Conservation (phyloP, 2,888 invertebrate species). For the Aleiodes alternator region DNA sequence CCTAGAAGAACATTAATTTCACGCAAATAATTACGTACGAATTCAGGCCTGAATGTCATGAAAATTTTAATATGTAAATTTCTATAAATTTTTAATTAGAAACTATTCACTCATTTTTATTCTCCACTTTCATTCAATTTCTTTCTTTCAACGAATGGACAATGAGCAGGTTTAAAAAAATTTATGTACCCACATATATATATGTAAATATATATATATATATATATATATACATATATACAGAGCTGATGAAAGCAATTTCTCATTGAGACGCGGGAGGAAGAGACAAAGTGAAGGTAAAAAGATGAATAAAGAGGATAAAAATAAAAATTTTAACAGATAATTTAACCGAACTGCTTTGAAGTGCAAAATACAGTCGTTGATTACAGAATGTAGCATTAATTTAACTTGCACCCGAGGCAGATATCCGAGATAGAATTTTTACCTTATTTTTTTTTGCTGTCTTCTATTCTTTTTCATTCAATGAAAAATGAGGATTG, state of each 20-base stretch:
- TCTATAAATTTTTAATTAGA: no score
- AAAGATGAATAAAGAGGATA: slow-evolving; percentile 17
- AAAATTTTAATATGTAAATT: neutral
- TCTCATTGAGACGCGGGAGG: slow-evolving; percentile 19
- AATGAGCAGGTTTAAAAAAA: neutral
- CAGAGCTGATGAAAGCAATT: neutral
- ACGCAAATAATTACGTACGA: neutral
- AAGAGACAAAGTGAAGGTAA: slow-evolving; percentile 9
- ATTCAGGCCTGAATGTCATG: neutral
- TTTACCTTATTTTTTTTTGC: neutral
- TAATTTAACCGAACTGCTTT: slow-evolving; percentile 33
- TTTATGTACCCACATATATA: neutral
- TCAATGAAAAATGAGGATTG: neutral
- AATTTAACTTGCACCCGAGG: slow-evolving; percentile 15
- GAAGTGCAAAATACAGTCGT: slow-evolving; percentile 22
- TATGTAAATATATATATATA: no score
- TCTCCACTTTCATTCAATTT: no score
- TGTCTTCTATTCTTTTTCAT: no score
- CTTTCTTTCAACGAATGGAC: neutral
- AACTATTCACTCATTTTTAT: no score
- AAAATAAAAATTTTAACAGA: neutral
- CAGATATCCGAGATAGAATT: slow-evolving; percentile 10
- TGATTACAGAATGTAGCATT: slow-evolving; percentile 32
- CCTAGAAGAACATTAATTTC: no score
- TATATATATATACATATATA: no score